Evolutionary conservation across 2,888 invertebrate genomes (phyloP).

Genomic region (Epistrophe grossulariae): DNA sequence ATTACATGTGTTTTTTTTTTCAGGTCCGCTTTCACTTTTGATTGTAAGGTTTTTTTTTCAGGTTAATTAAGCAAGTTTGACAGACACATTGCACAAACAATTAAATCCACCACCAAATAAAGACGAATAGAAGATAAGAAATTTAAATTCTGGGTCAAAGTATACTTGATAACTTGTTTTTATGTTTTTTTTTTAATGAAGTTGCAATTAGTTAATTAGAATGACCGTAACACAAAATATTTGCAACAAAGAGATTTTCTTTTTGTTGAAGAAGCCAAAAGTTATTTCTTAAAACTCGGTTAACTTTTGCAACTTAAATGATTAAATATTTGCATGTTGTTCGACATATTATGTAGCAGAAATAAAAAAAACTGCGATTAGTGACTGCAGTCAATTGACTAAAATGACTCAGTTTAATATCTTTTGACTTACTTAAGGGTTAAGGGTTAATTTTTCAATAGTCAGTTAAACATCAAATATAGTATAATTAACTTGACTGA

Average conservation of each 20-base stretch:
- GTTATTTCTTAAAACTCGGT: neutral
- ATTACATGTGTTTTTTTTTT: slow-evolving; percentile 9
- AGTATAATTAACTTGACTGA: too few relatives aligned
- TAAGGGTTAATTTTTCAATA: too few relatives aligned
- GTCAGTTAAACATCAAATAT: too few relatives aligned
- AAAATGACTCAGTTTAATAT: too few relatives aligned
- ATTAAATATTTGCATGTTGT: too few relatives aligned
- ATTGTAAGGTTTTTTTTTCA: neutral
- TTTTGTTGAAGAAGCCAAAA: neutral
- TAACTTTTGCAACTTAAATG: too few relatives aligned
- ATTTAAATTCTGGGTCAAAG: neutral
- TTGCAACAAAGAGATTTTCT: neutral
- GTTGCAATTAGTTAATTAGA: neutral
- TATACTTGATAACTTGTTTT: neutral
- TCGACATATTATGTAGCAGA: too few relatives aligned
- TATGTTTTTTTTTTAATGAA: neutral
- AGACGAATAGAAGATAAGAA: neutral
- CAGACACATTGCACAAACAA: neutral
- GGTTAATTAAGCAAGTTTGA: neutral
- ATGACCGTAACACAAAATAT: neutral
- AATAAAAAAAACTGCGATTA: too few relatives aligned
- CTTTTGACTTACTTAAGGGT: too few relatives aligned
- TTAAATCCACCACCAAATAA: neutral
- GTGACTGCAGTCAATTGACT: too few relatives aligned
- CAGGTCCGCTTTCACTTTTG: neutral